Conservation (phyloP, 1,140 invertebrate genomes). For the Heliothis subflexa region DNA sequence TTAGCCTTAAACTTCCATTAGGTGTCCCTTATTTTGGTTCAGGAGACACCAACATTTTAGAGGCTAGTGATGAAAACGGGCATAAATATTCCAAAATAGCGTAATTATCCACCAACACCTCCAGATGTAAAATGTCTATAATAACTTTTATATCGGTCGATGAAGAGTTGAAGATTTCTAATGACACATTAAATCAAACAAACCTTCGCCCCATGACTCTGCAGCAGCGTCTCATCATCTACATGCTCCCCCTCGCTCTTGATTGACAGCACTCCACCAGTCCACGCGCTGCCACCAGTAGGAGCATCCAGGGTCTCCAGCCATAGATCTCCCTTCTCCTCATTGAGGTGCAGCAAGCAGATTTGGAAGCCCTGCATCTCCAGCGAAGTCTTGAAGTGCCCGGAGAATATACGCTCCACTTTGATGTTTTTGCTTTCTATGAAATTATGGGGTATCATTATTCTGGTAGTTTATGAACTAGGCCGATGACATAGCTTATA, state of each 20-base stretch:
- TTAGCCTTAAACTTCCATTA: too few species aligned
- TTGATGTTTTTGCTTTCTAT: conserved; percentile 86
- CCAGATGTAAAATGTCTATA: too few species aligned
- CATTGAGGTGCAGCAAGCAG: conserved; percentile 88
- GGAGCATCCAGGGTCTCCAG: conserved; percentile 87
- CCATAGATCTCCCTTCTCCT: conserved; percentile 80
- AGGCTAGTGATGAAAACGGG: too few species aligned
- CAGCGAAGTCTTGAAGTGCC: conserved; percentile 92
- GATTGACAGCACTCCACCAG: conserved; percentile 74
- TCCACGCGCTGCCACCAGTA: conserved; percentile 88
- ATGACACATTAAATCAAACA: too few species aligned
- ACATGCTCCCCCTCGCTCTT: conserved; percentile 51
- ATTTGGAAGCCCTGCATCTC: conserved; percentile 94
- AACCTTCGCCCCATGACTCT: conserved; percentile 65
- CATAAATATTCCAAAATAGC: too few species aligned
- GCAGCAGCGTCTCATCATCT: conserved; percentile 64
- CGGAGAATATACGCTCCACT: conserved; percentile 89
- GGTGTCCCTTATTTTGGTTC: too few species aligned
- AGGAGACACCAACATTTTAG: too few species aligned
- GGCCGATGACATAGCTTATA: too few species aligned
- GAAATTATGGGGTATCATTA: conserved; percentile 34
- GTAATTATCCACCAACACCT: too few species aligned
- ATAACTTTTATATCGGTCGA: too few species aligned
- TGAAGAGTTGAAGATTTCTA: too few species aligned
- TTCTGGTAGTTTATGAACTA: background rate